Evolutionary conservation across 2,888 invertebrate species (phyloP), one percentile per base, ranked within the genome.

Genomic region (Agrochola macilenta): DNA sequence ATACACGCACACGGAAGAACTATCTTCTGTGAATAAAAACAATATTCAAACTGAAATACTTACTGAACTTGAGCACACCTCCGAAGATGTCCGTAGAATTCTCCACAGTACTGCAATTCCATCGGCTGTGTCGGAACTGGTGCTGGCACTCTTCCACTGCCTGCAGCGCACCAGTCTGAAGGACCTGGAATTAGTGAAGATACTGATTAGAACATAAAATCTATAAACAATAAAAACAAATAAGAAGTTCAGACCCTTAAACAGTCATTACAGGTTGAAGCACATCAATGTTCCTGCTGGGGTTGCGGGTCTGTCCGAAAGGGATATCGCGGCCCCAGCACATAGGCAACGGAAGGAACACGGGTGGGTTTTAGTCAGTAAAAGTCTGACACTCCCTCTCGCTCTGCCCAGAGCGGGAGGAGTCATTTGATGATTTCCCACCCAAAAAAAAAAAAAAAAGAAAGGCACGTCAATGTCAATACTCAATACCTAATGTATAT

Each of bases 131-230:
- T 80, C 98, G 97, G 93, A 99, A 99, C 96, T 99, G 99, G 91
- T 98, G 97, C 95, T 99, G 98, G 93, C 99, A 99, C 94, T 99
- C 99, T 88, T 98, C 98, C 77, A 99, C 98, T 7, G 98, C 98
- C 93, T 99, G 97, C 93, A 97, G 97, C 14, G 99, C 99, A 26
- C 99, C 99, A 35, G 97, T 97, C 80, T 98, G 98, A 76, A 99
- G 97, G 74, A 98, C 98, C 98, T 98, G 97, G 20, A 97, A 97
- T 39, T 0, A 61, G 11, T 5, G 3, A 66, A 1, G 4, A 52
- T 61, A 20, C 5, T 60, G 58, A 60, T 60, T 30, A 60, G 17
- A 26, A 60, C 58, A 60, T 26, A 60, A 30, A 23, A 58, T 26
- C 58, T 30, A 60, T 26, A 26, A 26, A n/a, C n/a, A n/a, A 57